Evolutionary conservation across 2,888 invertebrate genomes (phyloP), one percentile per base, ranked within the genome.

Genomic region (Campoplex capitator): DNA sequence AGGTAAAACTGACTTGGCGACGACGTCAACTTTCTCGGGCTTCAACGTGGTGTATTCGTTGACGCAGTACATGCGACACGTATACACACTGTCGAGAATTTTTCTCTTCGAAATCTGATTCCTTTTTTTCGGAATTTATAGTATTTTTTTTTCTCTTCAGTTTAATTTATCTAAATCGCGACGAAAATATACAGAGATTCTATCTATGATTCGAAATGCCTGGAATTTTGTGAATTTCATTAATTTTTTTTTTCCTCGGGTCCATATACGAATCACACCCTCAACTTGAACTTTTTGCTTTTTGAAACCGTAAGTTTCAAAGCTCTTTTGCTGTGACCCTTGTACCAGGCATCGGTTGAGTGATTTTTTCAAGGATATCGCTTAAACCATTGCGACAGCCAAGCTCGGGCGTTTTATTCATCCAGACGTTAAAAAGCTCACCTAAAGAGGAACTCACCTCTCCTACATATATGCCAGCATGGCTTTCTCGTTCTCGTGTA

Each of bases 1-100:
- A 68, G 67, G 88, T 84, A 87, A 86, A 88, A 87, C 80, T 76
- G 82, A 67, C 70, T 83, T 84, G 88, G 83, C 86, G 77, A 58
- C 82, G 67, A 71, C 70, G 82, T 74, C 71, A 58, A 71, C 74
- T 76, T 80, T 67, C 80, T 65, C 28, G 35, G 86, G 65, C 67
- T 67, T 74, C 42, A 48, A 58, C 42, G 28, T 71, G 45, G 62
- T 18, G 51, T 65, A 35, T 65, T 18, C 38, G 74, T 77, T n/a
- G 68, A 68, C 68, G 38, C 23, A 42, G 68, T 68, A 48, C 42
- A 58, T 75, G 45, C 32, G 38, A 38, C 68, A 42, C 18, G 56
- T 28, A 51, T 23, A 23, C 23, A 42, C 6, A 42, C 68, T 13
- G 13, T 80, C n/a, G 38, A 6, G n/a, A 65, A 51, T 67, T 67